These are phyloP conservation scores for Echiichthys vipera DNA, from an alignment of 2,797 vertebrate genomes.

Conservation along the genomic window DNA sequence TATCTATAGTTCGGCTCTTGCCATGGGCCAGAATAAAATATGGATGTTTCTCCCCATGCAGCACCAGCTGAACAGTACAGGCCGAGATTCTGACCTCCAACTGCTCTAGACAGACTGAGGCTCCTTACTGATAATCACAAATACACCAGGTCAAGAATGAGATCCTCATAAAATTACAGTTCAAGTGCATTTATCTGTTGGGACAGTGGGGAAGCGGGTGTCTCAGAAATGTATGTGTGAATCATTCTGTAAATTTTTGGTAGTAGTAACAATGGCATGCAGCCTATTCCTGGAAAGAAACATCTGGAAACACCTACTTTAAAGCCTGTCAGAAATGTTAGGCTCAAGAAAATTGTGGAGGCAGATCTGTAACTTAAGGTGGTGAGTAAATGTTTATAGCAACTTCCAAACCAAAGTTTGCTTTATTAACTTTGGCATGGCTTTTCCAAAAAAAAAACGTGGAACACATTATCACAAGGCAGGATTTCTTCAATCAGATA, in stretches of 20 bases:
- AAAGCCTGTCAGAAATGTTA: not conserved
- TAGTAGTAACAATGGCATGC: slow-evolving; percentile 26
- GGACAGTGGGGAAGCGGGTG: slow-evolving; percentile 5
- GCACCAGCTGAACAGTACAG: slow-evolving; percentile 53
- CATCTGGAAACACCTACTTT: slow-evolving; percentile 22
- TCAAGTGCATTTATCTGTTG: slow-evolving; percentile 11
- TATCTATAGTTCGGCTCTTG: slow-evolving; percentile 79
- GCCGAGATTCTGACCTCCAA: slow-evolving; percentile 62
- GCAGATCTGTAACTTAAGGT: not conserved
- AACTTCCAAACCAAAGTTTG: not conserved
- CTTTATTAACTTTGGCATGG: not conserved
- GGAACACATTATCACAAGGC: not conserved
- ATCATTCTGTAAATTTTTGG: slow-evolving; percentile 44
- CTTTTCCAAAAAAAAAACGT: not conserved
- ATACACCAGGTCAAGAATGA: slow-evolving; percentile 15
- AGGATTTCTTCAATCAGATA: not conserved
- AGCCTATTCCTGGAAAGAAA: slow-evolving; percentile 39
- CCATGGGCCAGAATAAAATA: slow-evolving; percentile 80
- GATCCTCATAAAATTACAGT: not conserved
- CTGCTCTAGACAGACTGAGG: slow-evolving; percentile 45
- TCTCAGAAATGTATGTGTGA: slow-evolving; percentile 9
- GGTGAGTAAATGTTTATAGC: not conserved
- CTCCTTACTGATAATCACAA: slow-evolving; percentile 29
- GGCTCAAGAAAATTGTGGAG: not conserved
- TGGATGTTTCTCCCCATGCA: slow-evolving; percentile 71